These are phyloP conservation scores for Zaprionus obscuricornis DNA, from an alignment of 2,888 invertebrate genomes.

Conservation along the genomic window DNA sequence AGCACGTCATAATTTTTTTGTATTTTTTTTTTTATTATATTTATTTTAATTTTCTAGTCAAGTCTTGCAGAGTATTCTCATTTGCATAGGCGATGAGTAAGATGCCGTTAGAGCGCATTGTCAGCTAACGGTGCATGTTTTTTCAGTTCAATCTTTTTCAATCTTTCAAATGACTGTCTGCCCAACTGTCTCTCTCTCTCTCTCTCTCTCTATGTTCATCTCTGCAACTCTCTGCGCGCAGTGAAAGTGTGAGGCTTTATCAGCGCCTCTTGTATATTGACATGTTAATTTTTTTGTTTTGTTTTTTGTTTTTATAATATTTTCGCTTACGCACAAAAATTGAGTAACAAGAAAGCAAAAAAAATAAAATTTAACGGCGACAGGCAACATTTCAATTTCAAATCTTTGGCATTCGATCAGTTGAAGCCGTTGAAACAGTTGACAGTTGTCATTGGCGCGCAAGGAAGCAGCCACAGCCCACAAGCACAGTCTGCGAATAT, in stretches of 20 bases:
- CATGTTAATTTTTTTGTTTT: constrained; percentile 64
- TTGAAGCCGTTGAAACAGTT: no score
- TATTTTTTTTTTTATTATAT: no score
- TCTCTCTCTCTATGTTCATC: not conserved
- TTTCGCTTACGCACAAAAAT: constrained; percentile 55
- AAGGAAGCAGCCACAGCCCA: constrained; percentile 43
- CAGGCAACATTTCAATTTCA: constrained; percentile 34
- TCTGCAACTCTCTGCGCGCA: constrained; percentile 11
- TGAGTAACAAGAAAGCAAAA: constrained; percentile 50
- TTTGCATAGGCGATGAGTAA: constrained; percentile 49
- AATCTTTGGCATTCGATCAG: constrained; percentile 33
- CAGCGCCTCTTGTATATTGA: constrained; percentile 39
- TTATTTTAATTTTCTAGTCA: no score
- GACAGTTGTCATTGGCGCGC: constrained; percentile 32
- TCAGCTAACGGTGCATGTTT: constrained; percentile 51
- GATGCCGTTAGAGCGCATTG: constrained; percentile 67
- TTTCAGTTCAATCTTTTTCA: constrained; percentile 17
- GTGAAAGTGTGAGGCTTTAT: constrained; percentile 59
- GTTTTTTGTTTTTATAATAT: constrained; percentile 34
- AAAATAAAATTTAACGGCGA: constrained; percentile 5
- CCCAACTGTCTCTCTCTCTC: not conserved
- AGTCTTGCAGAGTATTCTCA: no score
- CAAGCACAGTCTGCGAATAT: no score
- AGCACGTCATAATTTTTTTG: constrained; percentile 54
- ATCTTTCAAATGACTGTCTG: constrained; percentile 17